These are phyloP conservation scores for Drosophila persimilis DNA, from an alignment of 1,140 invertebrate genomes.

Conservation along the genomic window DNA sequence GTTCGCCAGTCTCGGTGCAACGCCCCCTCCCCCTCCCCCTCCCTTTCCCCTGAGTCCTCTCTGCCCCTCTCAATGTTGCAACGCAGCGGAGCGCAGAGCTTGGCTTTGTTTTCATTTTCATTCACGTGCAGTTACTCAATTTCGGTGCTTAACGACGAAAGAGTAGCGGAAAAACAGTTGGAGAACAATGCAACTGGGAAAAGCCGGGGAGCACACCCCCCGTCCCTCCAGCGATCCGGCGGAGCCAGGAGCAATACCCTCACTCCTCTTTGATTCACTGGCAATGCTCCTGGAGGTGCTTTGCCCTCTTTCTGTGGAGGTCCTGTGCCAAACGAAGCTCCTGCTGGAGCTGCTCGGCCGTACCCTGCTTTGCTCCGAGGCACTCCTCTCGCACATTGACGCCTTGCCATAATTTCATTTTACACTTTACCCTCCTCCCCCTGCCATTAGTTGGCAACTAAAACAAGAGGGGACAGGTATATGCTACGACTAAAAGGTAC, in stretches of 20 bases:
- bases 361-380: background rate
- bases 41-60: background rate
- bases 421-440: constrained; percentile 33
- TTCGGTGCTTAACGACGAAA: constrained; percentile 60
- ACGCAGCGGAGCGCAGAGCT: background rate
- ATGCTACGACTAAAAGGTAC: too few relatives aligned
- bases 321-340: background rate
- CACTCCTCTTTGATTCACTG: too few relatives aligned
- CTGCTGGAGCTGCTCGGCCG: constrained; percentile 1
- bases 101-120: constrained; percentile 75
- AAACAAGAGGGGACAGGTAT: background rate
- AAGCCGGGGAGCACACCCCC: constrained; percentile 8
- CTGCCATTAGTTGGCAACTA: constrained; percentile 35
- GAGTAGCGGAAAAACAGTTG: constrained; percentile 44
- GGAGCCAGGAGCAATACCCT: too few relatives aligned
- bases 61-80: background rate
- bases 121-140: constrained; percentile 78
- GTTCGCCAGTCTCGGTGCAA: constrained; percentile 44
- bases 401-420: constrained; percentile 71
- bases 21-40: background rate
- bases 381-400: constrained; percentile 39
- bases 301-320: too few relatives aligned
- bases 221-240: too few relatives aligned
- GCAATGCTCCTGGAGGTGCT: too few relatives aligned
- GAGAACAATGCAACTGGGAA: constrained; percentile 59